Evolutionary conservation across 2,113 vertebrate species (phyloP).

Genomic region (Syrrhaptes paradoxus): DNA sequence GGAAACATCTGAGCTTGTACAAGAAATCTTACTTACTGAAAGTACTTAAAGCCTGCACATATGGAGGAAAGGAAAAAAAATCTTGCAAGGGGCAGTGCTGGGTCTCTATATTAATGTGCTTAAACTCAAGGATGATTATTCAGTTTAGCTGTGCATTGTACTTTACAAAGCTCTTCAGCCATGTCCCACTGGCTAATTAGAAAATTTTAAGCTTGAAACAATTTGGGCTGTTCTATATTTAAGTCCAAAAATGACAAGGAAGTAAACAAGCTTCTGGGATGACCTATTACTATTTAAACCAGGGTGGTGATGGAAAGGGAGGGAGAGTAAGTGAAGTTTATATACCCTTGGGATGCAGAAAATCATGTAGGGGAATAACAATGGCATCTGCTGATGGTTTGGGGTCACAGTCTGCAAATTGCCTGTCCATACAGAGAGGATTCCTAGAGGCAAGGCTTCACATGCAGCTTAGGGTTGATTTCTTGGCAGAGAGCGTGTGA

Average conservation of each 20-base stretch:
- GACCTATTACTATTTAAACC: constrained; percentile 1
- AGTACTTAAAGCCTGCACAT: not conserved
- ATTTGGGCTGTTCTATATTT: not conserved
- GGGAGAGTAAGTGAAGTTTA: not conserved
- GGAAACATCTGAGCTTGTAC: not conserved
- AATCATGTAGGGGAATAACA: not conserved
- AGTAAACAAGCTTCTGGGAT: not conserved
- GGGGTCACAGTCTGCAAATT: not conserved
- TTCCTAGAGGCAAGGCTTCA: not conserved
- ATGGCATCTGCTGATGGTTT: not conserved
- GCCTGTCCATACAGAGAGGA: not conserved
- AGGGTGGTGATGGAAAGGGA: not conserved
- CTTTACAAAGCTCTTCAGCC: not conserved
- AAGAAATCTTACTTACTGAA: not conserved
- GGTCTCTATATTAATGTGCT: accelerated
- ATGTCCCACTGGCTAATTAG: not conserved
- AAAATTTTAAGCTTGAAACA: not conserved
- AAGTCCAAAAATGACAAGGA: not conserved
- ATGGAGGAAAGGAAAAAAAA: not conserved
- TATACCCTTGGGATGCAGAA: not conserved
- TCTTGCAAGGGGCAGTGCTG: not conserved
- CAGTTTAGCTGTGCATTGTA: not conserved
- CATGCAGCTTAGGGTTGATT: not conserved
- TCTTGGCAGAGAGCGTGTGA: not conserved
- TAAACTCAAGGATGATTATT: not conserved